Base-by-base conservation (phyloP, 2,888 invertebrate genomes). In the Margaritifera margaritifera region DNA sequence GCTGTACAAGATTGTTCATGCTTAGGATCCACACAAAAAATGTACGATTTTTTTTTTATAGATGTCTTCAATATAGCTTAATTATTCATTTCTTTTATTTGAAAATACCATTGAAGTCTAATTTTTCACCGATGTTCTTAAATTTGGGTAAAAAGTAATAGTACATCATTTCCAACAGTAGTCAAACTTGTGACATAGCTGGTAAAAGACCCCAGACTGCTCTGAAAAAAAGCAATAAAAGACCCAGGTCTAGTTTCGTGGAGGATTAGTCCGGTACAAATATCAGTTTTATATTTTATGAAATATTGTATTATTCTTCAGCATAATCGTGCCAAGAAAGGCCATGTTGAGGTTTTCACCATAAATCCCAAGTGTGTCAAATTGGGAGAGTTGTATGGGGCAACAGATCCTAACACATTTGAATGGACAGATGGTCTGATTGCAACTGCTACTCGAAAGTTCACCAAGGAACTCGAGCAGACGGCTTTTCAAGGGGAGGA, bases 361-460 rank as follows among this genome's bases (percentile, higher is more conserved):
- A 78, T 90, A 55, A 90, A 90, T 68, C 90, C 90, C 6, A 90
- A 90, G 72, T 88, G 89, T 83, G 87, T 89, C 42, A 86, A 84
- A 57, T 80, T 89, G 19, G 88, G 87, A 20, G 88, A 90, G 69
- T 80, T 90, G 57, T 90, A 89, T 74, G 90, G 90, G 15, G 86
- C 86, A 62, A 88, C 88, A 31, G 88, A 90, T 75, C 85, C 88
- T 18, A 85, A 86, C 74, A 90, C 89, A 11, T 87, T 87, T 74
- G 90, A 90, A 73, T 90, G 89, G 89, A 83, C 86, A 51, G 89
- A 90, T 74, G 90, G 90, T 4, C 84, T 90, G n/a, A 87, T 90
- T 67, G 88, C 88, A 57, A 84, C 81, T 61, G 86, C 87, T 31
- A 87, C 86, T 15, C 71, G 88, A 50, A 82, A 82, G 56, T 89